Conservation (phyloP, 1,140 invertebrate species). For the Planococcus citri region DNA sequence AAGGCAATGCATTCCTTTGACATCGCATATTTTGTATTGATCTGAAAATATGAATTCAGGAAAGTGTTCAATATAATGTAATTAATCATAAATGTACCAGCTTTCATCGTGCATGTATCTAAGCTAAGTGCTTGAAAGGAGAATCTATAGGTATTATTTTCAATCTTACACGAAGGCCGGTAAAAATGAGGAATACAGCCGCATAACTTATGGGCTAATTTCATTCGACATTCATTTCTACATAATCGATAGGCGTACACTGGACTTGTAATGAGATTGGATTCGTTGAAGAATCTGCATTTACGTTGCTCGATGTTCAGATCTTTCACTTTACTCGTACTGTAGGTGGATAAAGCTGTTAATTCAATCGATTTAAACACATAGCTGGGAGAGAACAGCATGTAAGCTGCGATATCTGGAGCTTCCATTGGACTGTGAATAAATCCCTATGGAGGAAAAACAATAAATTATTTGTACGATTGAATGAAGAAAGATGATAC, state of each 20-base stretch:
- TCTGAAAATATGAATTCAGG: slow-evolving; percentile 37
- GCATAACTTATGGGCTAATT: slow-evolving; percentile 43
- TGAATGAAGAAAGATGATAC: too few species aligned
- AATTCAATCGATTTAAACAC: slow-evolving; percentile 35
- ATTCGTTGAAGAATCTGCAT: slow-evolving; percentile 48
- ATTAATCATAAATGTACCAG: not conserved
- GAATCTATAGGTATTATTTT: too few species aligned
- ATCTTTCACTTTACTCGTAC: slow-evolving; percentile 31
- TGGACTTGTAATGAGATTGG: slow-evolving; percentile 44
- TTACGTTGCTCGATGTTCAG: slow-evolving; percentile 45
- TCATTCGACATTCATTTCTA: slow-evolving; percentile 48
- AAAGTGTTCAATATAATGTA: not conserved
- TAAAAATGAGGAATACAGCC: slow-evolving; percentile 52
- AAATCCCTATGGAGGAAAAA: slow-evolving; percentile 36
- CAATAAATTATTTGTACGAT: not conserved
- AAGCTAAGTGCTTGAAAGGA: too few species aligned
- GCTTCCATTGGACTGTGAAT: slow-evolving; percentile 44
- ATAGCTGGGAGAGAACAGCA: slow-evolving; percentile 36
- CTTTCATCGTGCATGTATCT: not conserved
- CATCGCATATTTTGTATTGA: slow-evolving; percentile 43
- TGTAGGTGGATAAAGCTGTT: slow-evolving; percentile 34
- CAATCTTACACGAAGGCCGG: slow-evolving; percentile 32
- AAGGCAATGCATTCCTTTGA: slow-evolving; percentile 46
- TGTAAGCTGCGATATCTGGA: slow-evolving; percentile 42
- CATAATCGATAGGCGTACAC: slow-evolving; percentile 52